Evolutionary conservation across 2,113 vertebrate species (phyloP).

Genomic region (Cyanoliseus patagonus): DNA sequence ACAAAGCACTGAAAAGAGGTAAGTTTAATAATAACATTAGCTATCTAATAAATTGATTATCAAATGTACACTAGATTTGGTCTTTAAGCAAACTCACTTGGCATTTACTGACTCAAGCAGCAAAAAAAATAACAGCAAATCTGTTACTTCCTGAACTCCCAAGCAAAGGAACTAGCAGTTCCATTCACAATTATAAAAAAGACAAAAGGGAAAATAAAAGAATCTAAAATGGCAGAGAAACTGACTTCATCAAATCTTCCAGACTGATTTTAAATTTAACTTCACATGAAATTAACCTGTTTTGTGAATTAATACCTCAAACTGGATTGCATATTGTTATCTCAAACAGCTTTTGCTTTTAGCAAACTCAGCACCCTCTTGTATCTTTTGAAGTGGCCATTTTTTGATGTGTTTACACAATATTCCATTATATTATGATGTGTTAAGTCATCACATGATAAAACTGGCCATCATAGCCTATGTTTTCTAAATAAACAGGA

Average conservation of each 20-base stretch:
- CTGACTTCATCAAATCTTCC: background rate
- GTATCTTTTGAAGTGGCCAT: background rate
- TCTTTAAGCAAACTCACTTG: background rate
- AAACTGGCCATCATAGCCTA: background rate
- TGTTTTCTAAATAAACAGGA: conserved; percentile 54
- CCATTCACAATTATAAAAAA: background rate
- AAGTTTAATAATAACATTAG: background rate
- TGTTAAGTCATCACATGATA: conserved; percentile 29
- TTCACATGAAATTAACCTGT: background rate
- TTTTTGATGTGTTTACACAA: conserved; percentile 4
- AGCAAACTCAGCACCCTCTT: background rate
- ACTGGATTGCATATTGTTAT: background rate
- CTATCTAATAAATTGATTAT: background rate
- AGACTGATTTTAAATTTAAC: background rate
- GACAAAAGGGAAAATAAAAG: background rate
- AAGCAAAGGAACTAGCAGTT: background rate
- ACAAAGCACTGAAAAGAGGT: background rate
- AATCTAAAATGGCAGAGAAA: background rate
- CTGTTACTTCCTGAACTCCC: background rate
- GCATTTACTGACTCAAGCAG: background rate
- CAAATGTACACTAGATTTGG: background rate
- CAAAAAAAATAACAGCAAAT: background rate
- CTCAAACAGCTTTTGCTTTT: background rate
- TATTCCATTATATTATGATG: background rate
- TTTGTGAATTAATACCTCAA: background rate